Evolutionary conservation across 2,113 vertebrate species (phyloP).

Genomic region (Ursus arctos): DNA sequence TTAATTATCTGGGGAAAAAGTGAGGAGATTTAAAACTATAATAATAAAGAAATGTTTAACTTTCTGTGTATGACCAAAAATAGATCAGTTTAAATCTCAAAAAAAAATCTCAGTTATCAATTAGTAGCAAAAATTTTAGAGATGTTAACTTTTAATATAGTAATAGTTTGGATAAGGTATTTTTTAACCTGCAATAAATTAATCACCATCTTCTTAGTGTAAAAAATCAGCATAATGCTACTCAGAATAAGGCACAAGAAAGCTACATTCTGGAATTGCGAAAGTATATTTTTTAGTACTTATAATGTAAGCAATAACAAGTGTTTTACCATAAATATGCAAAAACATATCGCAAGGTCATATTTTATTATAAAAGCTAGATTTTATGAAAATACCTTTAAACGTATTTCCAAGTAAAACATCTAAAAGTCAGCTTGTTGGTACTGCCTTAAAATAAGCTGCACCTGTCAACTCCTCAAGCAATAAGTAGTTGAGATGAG

Average conservation of each 20-base stretch:
- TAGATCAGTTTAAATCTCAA: slow-evolving; percentile 31
- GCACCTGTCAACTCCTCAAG: not conserved
- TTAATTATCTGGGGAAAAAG: slow-evolving; percentile 54
- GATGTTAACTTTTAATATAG: slow-evolving; percentile 32
- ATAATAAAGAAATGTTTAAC: not conserved
- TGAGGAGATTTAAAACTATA: not conserved
- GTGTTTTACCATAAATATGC: slow-evolving; percentile 64
- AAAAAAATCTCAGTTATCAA: slow-evolving; percentile 26
- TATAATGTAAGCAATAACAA: slow-evolving; percentile 34
- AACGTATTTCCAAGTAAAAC: slow-evolving; percentile 15
- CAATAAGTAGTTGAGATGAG: not conserved
- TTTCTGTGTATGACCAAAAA: slow-evolving; percentile 56
- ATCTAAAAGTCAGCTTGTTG: not conserved
- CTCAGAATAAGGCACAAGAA: slow-evolving; percentile 40
- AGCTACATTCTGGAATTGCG: slow-evolving; percentile 50
- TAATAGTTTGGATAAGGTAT: not conserved
- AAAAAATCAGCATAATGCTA: slow-evolving; percentile 32
- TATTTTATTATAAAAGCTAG: slow-evolving; percentile 15
- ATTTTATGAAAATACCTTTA: slow-evolving; percentile 41
- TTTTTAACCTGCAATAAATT: slow-evolving; percentile 33
- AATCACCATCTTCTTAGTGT: slow-evolving; percentile 33
- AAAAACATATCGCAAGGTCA: slow-evolving; percentile 31
- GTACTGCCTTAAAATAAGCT: not conserved
- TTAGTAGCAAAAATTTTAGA: slow-evolving; percentile 38
- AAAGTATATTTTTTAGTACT: slow-evolving; percentile 17